Evolutionary conservation across 92 coral and sea anemone genomes (phyloP).

Genomic region (Umimayanthus kanabou): DNA sequence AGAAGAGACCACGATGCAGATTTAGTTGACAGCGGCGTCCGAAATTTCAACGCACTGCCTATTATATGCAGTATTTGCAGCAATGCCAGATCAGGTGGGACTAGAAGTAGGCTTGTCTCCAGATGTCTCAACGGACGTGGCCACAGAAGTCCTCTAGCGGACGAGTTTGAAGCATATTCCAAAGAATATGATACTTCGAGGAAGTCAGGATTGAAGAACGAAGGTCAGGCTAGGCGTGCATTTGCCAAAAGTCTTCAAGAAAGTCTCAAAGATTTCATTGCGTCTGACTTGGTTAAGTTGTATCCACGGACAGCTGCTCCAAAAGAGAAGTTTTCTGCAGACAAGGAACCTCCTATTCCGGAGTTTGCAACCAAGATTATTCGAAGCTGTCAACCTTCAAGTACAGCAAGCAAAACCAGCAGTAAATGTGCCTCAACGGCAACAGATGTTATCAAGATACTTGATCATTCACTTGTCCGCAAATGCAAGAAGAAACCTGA

Average conservation of each 20-base stretch:
- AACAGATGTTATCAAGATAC: slow-evolving; percentile 4
- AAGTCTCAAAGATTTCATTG: neutral
- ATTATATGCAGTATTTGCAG: slow-evolving; percentile 20
- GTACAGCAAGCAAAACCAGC: neutral
- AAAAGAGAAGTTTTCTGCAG: neutral
- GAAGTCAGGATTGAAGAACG: neutral
- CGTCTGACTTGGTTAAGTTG: neutral
- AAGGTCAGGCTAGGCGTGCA: neutral
- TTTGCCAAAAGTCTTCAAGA: neutral
- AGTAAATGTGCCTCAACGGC: neutral
- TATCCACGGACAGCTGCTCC: neutral
- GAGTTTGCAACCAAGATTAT: neutral
- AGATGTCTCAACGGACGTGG: slow-evolving; percentile 34
- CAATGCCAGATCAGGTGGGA: neutral
- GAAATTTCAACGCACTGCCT: slow-evolving; percentile 16
- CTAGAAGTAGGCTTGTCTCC: neutral
- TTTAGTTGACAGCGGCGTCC: slow-evolving; percentile 17
- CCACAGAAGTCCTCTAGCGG: slow-evolving; percentile 18
- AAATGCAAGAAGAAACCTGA: neutral
- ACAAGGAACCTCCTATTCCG: neutral
- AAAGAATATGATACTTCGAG: slow-evolving; percentile 6
- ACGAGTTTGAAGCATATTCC: slow-evolving; percentile 12
- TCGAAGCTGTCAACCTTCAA: neutral
- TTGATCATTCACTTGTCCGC: slow-evolving; percentile 20
- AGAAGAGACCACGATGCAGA: slow-evolving; percentile 28